These are phyloP conservation scores for Teleogryllus occipitalis DNA, from an alignment of 1,140 invertebrate genomes.

Conservation along the genomic window DNA sequence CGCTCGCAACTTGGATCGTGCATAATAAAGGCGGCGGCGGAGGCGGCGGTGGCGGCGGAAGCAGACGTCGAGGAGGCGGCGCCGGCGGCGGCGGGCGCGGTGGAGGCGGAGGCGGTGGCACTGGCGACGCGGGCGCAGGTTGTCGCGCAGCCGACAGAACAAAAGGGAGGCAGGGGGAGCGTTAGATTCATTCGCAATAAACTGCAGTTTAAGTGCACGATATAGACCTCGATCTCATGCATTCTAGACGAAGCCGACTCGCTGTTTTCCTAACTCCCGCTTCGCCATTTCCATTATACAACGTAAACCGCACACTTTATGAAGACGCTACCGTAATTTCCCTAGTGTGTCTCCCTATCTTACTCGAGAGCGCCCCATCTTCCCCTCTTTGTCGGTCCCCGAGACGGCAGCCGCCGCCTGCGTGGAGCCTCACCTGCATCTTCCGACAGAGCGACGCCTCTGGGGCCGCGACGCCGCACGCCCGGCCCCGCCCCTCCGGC, in stretches of 20 bases:
- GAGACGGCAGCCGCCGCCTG: background rate
- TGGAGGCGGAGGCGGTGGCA: background rate
- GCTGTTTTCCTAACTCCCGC: constrained; percentile 12
- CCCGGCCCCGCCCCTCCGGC: too few relatives aligned
- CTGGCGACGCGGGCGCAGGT: background rate
- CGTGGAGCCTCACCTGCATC: background rate
- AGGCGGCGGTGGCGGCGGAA: background rate
- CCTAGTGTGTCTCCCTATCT: constrained; percentile 11
- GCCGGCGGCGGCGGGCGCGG: background rate
- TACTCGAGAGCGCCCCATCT: background rate
- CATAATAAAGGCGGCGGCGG: constrained; percentile 2
- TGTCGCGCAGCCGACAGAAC: background rate
- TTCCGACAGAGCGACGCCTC: background rate
- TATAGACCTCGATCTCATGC: constrained; percentile 14
- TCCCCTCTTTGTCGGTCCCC: background rate
- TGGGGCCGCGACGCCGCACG: background rate
- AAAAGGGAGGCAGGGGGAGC: background rate
- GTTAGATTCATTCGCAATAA: constrained; percentile 11
- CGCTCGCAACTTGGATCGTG: background rate
- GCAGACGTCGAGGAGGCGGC: background rate
- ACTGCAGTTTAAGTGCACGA: constrained; percentile 13
- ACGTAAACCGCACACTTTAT: constrained; percentile 14
- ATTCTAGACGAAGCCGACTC: constrained; percentile 7
- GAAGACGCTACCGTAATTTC: constrained; percentile 21
- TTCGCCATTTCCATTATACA: constrained; percentile 6